phyloP scores from a whole-genome alignment of 1,140 invertebrate genomes.

The Neuroterus valhalla region DNA sequence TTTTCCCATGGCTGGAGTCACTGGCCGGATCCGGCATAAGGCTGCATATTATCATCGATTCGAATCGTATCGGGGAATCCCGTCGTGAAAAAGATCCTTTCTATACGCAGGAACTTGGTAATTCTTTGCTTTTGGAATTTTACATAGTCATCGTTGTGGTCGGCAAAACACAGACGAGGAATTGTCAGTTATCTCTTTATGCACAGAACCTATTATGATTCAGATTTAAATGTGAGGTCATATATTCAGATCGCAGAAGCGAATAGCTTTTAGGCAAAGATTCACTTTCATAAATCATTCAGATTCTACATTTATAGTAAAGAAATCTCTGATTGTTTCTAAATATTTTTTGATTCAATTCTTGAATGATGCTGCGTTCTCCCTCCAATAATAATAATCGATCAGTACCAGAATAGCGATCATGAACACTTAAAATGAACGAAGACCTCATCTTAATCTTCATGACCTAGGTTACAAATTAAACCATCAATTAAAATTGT shows the following conservation, averaged over 20 bases:
- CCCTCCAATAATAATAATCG: too few species aligned
- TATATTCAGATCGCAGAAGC: background rate
- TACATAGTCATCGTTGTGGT: conserved; percentile 16
- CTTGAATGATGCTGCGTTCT: too few species aligned
- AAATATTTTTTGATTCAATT: too few species aligned
- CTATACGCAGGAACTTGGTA: background rate
- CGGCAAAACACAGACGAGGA: background rate
- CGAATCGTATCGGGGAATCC: background rate
- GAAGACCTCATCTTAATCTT: too few species aligned
- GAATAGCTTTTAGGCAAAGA: background rate
- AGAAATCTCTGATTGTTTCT: too few species aligned
- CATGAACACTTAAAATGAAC: too few species aligned
- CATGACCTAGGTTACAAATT: too few species aligned
- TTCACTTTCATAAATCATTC: background rate
- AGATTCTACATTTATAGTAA: background rate
- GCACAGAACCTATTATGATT: background rate
- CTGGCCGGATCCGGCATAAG: conserved; percentile 41
- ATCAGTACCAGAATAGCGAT: too few species aligned
- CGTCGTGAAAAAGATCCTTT: too few species aligned
- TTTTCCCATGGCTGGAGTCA: conserved; percentile 55
- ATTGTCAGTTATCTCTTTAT: background rate
- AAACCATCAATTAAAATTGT: too few species aligned
- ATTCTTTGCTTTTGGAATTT: conserved; percentile 19
- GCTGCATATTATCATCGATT: conserved; percentile 45
- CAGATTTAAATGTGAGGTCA: background rate